Evolutionary conservation across 1,140 invertebrate species (phyloP).

Genomic region (Gonatopus flavifemur): DNA sequence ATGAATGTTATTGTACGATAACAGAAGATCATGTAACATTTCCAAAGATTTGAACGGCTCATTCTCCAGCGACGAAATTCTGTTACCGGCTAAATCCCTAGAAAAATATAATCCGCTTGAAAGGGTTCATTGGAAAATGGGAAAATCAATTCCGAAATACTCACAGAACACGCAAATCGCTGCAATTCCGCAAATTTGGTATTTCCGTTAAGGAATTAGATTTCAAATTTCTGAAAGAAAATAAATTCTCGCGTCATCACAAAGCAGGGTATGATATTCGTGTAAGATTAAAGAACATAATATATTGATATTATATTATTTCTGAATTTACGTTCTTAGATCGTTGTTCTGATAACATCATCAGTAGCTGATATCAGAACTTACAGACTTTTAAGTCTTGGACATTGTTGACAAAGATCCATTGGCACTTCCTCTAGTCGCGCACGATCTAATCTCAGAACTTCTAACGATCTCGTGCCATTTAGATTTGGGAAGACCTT

Average conservation of each 20-base stretch:
- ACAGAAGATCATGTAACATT: slow-evolving; percentile 80
- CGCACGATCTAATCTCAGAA: slow-evolving; percentile 80
- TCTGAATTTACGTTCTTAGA: too few species aligned
- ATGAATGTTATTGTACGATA: slow-evolving; percentile 80
- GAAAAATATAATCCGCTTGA: slow-evolving; percentile 21
- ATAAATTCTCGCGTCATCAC: too few species aligned
- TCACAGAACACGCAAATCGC: slow-evolving; percentile 84
- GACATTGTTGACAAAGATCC: slow-evolving; percentile 76
- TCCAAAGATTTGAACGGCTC: slow-evolving; percentile 70
- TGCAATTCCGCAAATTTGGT: slow-evolving; percentile 73
- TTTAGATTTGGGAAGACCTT: slow-evolving; percentile 79
- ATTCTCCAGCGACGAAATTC: slow-evolving; percentile 71
- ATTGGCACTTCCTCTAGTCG: slow-evolving; percentile 70
- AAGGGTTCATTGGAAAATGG: background rate
- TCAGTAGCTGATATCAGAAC: too few species aligned
- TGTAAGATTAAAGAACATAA: background rate
- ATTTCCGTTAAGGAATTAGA: slow-evolving; percentile 74
- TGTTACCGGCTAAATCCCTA: slow-evolving; percentile 88
- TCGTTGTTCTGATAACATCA: too few species aligned
- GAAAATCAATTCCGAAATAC: slow-evolving; percentile 56
- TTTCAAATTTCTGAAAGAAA: slow-evolving; percentile 75
- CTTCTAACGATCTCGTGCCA: slow-evolving; percentile 75
- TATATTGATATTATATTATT: too few species aligned
- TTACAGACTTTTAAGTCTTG: slow-evolving; percentile 83
- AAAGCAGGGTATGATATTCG: too few species aligned